Evolutionary conservation across 2,113 vertebrate species (phyloP).

Genomic region (Bufo gargarizans): DNA sequence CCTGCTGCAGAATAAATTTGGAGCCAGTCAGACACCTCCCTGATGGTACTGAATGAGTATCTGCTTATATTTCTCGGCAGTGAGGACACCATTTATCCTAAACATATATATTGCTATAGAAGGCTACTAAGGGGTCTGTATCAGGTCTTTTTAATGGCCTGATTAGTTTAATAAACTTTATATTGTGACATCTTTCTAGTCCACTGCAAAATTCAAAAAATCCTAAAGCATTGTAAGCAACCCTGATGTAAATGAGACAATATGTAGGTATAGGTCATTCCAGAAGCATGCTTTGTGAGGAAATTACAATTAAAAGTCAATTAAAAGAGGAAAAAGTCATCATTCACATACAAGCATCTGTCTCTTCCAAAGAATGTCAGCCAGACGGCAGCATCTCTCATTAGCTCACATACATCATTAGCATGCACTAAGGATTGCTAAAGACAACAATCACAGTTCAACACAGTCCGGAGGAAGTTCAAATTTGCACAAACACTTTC

Average conservation of each 20-base stretch:
- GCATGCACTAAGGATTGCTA: constrained; percentile 46
- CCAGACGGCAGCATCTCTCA: constrained; percentile 45
- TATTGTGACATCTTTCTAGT: not conserved
- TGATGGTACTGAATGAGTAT: too few species aligned
- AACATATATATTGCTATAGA: not conserved
- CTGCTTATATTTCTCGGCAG: too few species aligned
- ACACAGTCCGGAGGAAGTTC: constrained; percentile 51
- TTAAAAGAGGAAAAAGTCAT: constrained; percentile 24
- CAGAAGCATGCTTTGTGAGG: constrained; percentile 11
- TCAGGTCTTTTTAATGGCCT: not conserved
- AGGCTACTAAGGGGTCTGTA: not conserved
- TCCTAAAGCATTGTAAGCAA: too few species aligned
- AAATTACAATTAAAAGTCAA: constrained; percentile 49
- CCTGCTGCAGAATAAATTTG: too few species aligned
- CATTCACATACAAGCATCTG: constrained; percentile 47
- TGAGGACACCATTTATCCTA: too few species aligned
- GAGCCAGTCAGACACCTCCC: too few species aligned
- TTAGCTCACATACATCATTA: constrained; percentile 51
- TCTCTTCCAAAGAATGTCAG: constrained; percentile 34
- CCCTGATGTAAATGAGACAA: not conserved
- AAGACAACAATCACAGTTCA: constrained; percentile 55
- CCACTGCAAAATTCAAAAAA: not conserved
- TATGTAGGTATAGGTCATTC: constrained; percentile 8
- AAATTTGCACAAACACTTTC: constrained; percentile 55
- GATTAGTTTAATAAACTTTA: not conserved